Conservation (phyloP, 1,140 invertebrate species). For the Neodiprion pinetum region DNA sequence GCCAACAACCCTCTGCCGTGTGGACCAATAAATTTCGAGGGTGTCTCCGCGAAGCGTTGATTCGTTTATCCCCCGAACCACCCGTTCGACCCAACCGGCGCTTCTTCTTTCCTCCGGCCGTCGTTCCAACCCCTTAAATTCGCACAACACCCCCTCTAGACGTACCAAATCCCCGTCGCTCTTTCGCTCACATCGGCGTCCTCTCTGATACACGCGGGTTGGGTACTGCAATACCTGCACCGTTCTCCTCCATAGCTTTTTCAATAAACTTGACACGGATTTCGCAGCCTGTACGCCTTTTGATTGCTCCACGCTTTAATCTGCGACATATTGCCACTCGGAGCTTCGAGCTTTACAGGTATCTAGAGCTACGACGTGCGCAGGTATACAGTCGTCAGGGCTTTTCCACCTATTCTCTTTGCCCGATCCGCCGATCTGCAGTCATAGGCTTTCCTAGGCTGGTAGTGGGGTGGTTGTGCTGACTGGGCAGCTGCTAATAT, state of each 20-base stretch:
- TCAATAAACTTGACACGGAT: neutral
- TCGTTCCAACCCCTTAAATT: neutral
- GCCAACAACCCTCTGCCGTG: neutral
- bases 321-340: neutral
- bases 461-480: neutral
- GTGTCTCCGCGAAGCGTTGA: neutral
- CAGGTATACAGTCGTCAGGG: neutral
- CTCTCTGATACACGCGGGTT: neutral
- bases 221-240: too few species aligned
- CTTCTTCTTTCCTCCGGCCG: neutral
- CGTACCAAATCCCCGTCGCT: slow-evolving; percentile 5
- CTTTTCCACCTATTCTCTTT: neutral
- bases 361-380: neutral
- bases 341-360: neutral
- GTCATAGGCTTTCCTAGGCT: too few species aligned
- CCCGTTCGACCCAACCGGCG: neutral
- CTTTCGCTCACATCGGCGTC: slow-evolving; percentile 42
- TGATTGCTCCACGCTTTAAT: neutral
- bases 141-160: too few species aligned
- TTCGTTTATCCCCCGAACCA: neutral
- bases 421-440: too few species aligned
- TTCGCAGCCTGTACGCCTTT: neutral
- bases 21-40: neutral
- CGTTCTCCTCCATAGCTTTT: too few species aligned
- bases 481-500: neutral